Evolutionary conservation across 2,113 vertebrate species (phyloP).

Genomic region (Corythornis vintsioides): DNA sequence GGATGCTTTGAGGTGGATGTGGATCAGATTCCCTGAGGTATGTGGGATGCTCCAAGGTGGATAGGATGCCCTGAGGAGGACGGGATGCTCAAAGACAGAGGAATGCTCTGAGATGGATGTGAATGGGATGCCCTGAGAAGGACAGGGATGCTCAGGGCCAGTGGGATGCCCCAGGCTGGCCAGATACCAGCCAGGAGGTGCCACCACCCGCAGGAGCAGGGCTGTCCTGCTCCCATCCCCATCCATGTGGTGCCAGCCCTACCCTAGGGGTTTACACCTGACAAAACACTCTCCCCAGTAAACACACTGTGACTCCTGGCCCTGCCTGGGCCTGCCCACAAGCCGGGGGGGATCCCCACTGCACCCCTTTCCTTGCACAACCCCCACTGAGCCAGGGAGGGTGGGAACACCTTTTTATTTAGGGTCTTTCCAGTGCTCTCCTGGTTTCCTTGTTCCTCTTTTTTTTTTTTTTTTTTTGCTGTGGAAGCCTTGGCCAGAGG

Average conservation of each 20-base stretch:
- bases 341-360: fast-evolving
- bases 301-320: constrained; percentile 30
- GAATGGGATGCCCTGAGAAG: fast-evolving
- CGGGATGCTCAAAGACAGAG: not conserved
- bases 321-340: not conserved
- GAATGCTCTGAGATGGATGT: not conserved
- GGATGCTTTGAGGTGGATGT: too few relatives aligned
- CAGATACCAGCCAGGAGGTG: too few relatives aligned
- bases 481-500: fast-evolving
- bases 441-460: too few relatives aligned
- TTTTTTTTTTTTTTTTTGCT: not conserved
- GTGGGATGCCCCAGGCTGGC: not conserved
- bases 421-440: not conserved
- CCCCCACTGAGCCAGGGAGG: fast-evolving
- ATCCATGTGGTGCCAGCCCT: not conserved
- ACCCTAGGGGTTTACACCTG: not conserved
- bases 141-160: too few relatives aligned
- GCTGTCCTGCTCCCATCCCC: fast-evolving
- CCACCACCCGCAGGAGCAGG: not conserved
- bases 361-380: not conserved
- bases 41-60: fast-evolving
- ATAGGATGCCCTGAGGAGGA: fast-evolving
- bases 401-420: not conserved
- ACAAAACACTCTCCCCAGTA: not conserved
- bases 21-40: not conserved